A percentile compares a stretch with the other conserved stretches of the same genome.
Evolutionary conservation across 1,140 invertebrate genomes (phyloP).

Genomic region (Atta colombica): DNA sequence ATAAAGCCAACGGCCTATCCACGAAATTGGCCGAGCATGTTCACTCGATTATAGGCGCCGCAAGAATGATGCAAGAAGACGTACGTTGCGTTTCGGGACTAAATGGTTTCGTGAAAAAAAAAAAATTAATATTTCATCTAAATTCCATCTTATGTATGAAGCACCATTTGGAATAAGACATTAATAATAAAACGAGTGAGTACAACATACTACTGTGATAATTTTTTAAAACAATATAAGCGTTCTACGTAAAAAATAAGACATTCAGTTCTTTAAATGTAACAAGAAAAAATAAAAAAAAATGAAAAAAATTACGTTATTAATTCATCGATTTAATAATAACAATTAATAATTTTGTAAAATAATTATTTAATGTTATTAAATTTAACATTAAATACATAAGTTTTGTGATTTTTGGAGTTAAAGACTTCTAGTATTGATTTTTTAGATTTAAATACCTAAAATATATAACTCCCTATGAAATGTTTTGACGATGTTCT

Average conservation of each 20-base stretch:
- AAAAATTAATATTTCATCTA: background rate
- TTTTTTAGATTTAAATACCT: background rate
- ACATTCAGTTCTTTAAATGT: background rate
- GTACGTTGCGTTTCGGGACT: background rate
- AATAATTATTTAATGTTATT: slow-evolving; percentile 8
- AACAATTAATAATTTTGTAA: background rate
- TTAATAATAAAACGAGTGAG: background rate
- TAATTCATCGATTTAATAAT: background rate
- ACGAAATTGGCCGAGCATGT: slow-evolving; percentile 39
- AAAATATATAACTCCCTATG: background rate
- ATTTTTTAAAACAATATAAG: background rate
- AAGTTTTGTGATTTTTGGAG: background rate
- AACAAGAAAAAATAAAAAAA: background rate
- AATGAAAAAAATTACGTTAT: background rate
- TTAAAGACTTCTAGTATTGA: background rate
- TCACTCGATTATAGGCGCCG: slow-evolving; percentile 8
- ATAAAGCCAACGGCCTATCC: slow-evolving; percentile 43
- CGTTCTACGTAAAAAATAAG: background rate
- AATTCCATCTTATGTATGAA: background rate
- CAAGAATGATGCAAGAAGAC: slow-evolving; percentile 5
- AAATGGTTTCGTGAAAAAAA: background rate
- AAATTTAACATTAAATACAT: background rate
- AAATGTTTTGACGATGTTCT: slow-evolving; percentile 17
- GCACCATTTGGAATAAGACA: background rate
- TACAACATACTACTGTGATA: background rate